Percentiles rank a stretch among this genome's conserved stretches.
phyloP scores from a whole-genome alignment of 2,888 invertebrate genomes.

The Agrochola lota region DNA sequence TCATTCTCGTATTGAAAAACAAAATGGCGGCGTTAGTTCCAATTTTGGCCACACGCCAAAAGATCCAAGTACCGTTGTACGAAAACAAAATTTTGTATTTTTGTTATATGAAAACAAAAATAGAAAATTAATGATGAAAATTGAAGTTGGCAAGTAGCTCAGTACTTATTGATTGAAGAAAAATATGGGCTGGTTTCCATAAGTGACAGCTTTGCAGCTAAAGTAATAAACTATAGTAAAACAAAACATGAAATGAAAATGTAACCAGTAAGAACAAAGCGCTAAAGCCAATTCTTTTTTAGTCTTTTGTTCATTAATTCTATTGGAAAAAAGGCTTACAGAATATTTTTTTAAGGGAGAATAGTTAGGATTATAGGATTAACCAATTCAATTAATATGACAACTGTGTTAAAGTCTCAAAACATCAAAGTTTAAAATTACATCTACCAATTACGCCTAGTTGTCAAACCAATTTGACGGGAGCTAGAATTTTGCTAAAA shows the following conservation, averaged over 20 bases:
- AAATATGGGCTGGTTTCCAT: not conserved
- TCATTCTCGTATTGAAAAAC: not conserved
- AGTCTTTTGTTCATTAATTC: not conserved
- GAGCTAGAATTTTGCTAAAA: slow-evolving; percentile 39
- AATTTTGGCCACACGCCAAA: not conserved
- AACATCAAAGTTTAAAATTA: slow-evolving; percentile 44
- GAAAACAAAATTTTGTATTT: too few relatives aligned
- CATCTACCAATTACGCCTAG: slow-evolving; percentile 36
- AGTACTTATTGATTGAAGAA: not conserved
- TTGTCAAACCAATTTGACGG: slow-evolving; percentile 43
- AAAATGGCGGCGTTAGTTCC: not conserved
- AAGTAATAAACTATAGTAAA: not conserved
- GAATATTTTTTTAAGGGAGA: not conserved
- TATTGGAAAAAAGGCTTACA: not conserved
- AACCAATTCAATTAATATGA: slow-evolving; percentile 28
- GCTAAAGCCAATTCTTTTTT: not conserved
- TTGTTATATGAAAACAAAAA: not conserved
- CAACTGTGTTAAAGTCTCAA: slow-evolving; percentile 23
- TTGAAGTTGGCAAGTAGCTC: accelerated
- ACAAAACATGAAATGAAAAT: not conserved
- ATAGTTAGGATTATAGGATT: not conserved
- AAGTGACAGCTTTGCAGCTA: not conserved
- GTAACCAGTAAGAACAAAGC: not conserved
- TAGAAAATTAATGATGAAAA: too few relatives aligned
- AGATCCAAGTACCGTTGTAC: not conserved